Percentiles rank a stretch among this genome's conserved stretches.
These are phyloP conservation scores for Sapayoa aenigma DNA, from an alignment of 2,113 vertebrate genomes.

Conservation along the genomic window DNA sequence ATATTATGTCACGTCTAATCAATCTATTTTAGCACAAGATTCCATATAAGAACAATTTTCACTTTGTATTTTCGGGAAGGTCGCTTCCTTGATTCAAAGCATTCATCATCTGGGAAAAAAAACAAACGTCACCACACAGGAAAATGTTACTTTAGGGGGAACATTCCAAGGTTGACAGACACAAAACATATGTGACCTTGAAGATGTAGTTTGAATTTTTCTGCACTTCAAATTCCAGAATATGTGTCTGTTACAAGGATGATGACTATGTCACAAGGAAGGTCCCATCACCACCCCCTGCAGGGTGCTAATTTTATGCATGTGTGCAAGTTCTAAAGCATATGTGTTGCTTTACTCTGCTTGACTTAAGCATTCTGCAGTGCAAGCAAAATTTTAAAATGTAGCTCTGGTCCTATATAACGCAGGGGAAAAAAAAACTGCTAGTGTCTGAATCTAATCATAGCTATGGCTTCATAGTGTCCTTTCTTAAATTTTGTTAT, in stretches of 20 bases:
- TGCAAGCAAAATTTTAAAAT: neutral
- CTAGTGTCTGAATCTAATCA: neutral
- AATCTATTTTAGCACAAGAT: neutral
- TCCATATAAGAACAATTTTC: neutral
- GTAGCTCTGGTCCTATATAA: neutral
- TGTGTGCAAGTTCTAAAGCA: neutral
- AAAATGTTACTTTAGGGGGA: slow-evolving; percentile 11
- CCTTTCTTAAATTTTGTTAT: neutral
- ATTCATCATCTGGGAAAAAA: neutral
- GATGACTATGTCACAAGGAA: neutral
- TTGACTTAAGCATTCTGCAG: neutral
- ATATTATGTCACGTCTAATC: neutral
- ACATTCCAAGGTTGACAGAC: slow-evolving; percentile 4
- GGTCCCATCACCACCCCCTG: neutral
- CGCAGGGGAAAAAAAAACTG: neutral
- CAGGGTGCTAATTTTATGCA: neutral
- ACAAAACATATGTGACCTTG: slow-evolving; percentile 18
- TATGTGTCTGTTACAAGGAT: neutral
- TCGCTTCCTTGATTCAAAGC: slow-evolving; percentile 22
- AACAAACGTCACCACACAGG: neutral
- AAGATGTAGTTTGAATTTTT: neutral
- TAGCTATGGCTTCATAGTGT: neutral
- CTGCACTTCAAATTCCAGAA: neutral
- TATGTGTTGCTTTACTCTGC: neutral
- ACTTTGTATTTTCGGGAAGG: neutral